phyloP scores from a whole-genome alignment of 2,797 vertebrate genomes.

The Danionella dracula region DNA sequence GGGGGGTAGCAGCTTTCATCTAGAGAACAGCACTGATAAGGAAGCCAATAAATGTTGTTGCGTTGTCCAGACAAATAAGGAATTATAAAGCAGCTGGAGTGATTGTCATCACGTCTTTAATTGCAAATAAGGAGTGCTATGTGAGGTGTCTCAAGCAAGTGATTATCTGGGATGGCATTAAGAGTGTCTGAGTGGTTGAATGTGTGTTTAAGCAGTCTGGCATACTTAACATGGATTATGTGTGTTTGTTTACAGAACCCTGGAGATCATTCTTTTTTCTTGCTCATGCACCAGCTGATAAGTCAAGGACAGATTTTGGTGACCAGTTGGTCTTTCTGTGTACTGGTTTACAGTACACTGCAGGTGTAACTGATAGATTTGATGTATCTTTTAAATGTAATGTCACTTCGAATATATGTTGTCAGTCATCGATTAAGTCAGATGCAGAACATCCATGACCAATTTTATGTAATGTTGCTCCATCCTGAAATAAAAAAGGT shows the following conservation, averaged over 20 bases:
- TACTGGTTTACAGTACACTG: too few species aligned
- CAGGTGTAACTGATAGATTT: too few species aligned
- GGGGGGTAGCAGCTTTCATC: constrained; percentile 64
- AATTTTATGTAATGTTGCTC: too few species aligned
- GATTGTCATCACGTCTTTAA: constrained; percentile 57
- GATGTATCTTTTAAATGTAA: too few species aligned
- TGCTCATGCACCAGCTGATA: too few species aligned
- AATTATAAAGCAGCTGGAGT: constrained; percentile 58
- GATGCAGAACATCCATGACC: too few species aligned
- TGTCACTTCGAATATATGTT: too few species aligned
- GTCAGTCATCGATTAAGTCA: too few species aligned
- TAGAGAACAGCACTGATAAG: constrained; percentile 60
- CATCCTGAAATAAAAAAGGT: too few species aligned
- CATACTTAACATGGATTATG: background rate
- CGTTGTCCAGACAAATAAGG: constrained; percentile 51
- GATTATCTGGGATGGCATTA: constrained; percentile 5
- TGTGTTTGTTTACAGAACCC: background rate
- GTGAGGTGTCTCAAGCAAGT: constrained; percentile 15
- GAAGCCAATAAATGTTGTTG: constrained; percentile 52
- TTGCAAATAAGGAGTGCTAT: constrained; percentile 56
- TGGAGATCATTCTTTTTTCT: constrained; percentile 29
- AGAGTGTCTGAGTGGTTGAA: background rate
- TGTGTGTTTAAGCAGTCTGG: constrained; percentile 44
- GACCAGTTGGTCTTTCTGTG: too few species aligned
- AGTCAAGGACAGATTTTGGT: too few species aligned